Evolutionary conservation across 2,113 vertebrate species (phyloP).

Genomic region (Formicarius rufipectus): DNA sequence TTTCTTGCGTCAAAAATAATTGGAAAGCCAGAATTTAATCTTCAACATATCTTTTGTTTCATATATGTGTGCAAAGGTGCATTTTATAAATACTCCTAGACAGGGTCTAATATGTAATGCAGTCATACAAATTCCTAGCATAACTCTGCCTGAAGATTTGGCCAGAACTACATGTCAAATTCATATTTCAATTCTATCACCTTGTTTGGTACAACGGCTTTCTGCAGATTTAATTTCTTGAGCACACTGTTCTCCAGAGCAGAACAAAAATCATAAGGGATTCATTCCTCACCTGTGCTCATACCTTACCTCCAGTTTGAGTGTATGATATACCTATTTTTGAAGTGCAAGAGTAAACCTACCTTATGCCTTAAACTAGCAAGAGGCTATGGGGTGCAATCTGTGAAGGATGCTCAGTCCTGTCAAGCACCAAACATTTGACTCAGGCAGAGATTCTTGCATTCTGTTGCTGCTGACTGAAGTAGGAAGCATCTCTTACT

Average conservation of each 20-base stretch:
- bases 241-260: background rate
- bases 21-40: background rate
- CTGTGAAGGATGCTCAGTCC: background rate
- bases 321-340: background rate
- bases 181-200: background rate
- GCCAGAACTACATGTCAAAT: background rate
- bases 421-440: background rate
- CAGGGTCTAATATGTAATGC: background rate
- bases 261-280: background rate
- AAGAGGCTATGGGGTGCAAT: background rate
- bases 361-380: background rate
- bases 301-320: background rate
- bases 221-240: background rate
- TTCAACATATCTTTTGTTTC: background rate
- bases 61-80: background rate
- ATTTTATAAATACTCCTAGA: background rate
- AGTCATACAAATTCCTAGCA: background rate
- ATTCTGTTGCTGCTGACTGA: background rate
- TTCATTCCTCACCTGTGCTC: background rate
- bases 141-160: background rate
- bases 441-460: background rate
- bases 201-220: background rate
- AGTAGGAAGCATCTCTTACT: background rate
- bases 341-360: background rate
- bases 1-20: background rate